Conservation (phyloP, 2,888 invertebrate species). For the Mythimna impura region DNA sequence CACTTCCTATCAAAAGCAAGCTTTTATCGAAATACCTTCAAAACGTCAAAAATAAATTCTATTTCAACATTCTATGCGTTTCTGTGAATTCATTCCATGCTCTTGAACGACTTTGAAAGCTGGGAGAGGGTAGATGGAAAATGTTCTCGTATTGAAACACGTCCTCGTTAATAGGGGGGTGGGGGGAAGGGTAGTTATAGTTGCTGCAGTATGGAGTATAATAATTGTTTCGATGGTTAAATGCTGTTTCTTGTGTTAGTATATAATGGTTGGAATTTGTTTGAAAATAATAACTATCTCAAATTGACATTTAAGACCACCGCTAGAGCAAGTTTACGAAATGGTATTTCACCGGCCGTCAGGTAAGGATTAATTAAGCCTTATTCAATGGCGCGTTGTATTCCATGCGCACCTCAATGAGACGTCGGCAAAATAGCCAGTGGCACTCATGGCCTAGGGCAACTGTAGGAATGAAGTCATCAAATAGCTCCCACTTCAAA, state of each 20-base stretch:
- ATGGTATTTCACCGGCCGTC: too few relatives aligned
- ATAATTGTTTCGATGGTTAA: neutral
- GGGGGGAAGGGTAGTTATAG: neutral
- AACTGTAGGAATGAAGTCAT: too few relatives aligned
- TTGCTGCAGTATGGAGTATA: neutral
- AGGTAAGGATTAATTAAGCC: too few relatives aligned
- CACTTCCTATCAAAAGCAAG: neutral
- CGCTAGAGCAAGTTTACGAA: too few relatives aligned
- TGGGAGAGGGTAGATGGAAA: neutral
- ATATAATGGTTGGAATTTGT: neutral
- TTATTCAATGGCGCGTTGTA: too few relatives aligned
- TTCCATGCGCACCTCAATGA: too few relatives aligned
- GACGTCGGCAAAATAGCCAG: too few relatives aligned
- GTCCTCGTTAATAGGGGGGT: too few relatives aligned
- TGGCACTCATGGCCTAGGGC: too few relatives aligned
- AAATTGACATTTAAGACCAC: too few relatives aligned
- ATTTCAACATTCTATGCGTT: constrained; percentile 29
- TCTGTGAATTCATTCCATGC: constrained; percentile 12
- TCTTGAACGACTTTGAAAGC: neutral
- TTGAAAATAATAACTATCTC: neutral
- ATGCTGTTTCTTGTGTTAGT: neutral
- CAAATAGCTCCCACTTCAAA: too few relatives aligned
- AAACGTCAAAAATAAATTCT: constrained; percentile 3
- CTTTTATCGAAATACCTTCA: neutral
- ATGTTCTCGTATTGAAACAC: neutral